Conservation (phyloP, 2,888 invertebrate genomes). For the Didymodactylos carnosus region DNA sequence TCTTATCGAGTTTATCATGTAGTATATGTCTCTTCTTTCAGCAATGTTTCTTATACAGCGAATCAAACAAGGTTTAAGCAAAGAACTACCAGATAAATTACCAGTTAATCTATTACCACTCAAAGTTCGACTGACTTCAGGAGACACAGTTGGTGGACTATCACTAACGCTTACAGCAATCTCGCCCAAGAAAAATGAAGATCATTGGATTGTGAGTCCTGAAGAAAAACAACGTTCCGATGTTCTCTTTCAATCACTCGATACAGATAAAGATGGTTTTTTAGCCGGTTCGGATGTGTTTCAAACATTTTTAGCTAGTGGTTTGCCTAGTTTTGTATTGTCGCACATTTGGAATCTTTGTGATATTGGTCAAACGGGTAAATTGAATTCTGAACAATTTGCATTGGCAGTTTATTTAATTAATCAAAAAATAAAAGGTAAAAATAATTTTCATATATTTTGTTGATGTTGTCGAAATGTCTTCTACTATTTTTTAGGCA, state of each 20-base stretch:
- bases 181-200: neutral
- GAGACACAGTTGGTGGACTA: neutral
- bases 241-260: conserved; percentile 65
- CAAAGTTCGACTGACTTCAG: neutral
- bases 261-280: conserved; percentile 76
- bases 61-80: neutral
- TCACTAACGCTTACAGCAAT: neutral
- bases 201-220: conserved; percentile 57
- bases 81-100: conserved; percentile 6
- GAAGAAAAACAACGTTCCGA: conserved; percentile 48
- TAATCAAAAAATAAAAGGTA: conserved; percentile 3
- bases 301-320: conserved; percentile 64
- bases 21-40: no score
- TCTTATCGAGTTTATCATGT: no score
- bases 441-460: no score
- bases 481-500: no score
- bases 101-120: conserved; percentile 9
- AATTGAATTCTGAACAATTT: conserved; percentile 80
- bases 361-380: conserved; percentile 70
- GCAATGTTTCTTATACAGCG: neutral
- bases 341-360: conserved; percentile 91
- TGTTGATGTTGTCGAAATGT: neutral
- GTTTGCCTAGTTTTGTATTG: conserved; percentile 62
- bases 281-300: conserved; percentile 53
- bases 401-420: conserved; percentile 70